Conservation (phyloP, 2,888 invertebrate species). For the Cistogaster globosa region DNA sequence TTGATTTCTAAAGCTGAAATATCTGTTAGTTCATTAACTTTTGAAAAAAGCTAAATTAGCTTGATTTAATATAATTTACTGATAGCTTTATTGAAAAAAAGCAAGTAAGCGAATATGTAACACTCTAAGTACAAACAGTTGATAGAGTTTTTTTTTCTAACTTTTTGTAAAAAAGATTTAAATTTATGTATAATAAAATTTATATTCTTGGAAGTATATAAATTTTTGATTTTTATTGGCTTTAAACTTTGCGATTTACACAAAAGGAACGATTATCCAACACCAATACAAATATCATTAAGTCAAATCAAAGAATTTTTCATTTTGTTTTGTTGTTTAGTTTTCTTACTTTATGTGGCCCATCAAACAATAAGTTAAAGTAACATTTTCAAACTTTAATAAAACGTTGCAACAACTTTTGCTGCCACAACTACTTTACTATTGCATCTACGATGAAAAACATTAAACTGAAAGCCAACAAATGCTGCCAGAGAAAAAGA, state of each 20-base stretch:
- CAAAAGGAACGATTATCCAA: conserved; percentile 36
- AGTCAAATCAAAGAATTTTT: conserved; percentile 10
- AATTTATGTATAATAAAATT: too few relatives aligned
- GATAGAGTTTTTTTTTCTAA: too few relatives aligned
- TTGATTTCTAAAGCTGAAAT: too few relatives aligned
- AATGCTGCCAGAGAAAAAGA: conserved; percentile 1
- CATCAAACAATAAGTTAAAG: conserved; percentile 45
- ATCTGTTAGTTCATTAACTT: too few relatives aligned
- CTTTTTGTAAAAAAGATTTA: too few relatives aligned
- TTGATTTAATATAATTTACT: too few relatives aligned
- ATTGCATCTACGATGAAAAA: not conserved
- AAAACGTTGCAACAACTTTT: conserved; percentile 26
- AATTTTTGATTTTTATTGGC: conserved; percentile 33
- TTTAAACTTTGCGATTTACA: conserved; percentile 17
- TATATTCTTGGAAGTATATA: too few relatives aligned
- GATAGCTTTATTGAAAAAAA: too few relatives aligned
- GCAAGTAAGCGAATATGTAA: too few relatives aligned
- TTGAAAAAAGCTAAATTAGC: too few relatives aligned
- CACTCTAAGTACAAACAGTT: too few relatives aligned
- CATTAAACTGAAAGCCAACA: conserved; percentile 14
- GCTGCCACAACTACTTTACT: not conserved
- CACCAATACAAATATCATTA: not conserved
- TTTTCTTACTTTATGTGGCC: conserved; percentile 7
- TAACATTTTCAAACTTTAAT: conserved; percentile 18
- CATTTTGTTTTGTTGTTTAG: not conserved